phyloP scores from a whole-genome alignment of 53 echinoderm and acorn worm species.

The Echinometra lucunter region DNA sequence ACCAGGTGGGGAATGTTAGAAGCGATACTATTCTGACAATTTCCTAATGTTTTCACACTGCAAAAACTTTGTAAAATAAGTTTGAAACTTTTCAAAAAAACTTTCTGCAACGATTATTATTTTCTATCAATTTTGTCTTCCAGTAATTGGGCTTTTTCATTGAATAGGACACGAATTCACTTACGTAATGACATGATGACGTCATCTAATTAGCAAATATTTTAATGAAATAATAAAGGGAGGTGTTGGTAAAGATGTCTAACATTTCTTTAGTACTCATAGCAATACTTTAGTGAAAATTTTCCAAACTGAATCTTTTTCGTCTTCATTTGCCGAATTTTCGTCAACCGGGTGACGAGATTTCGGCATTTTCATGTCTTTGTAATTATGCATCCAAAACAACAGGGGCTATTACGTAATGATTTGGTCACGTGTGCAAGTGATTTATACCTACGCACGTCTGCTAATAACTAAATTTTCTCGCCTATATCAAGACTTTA shows the following conservation, averaged over 20 bases:
- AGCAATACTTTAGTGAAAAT: neutral
- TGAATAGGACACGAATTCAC: neutral
- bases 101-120: neutral
- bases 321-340: constrained; percentile 63
- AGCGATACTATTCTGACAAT: neutral
- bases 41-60: neutral
- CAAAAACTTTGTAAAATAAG: constrained; percentile 29
- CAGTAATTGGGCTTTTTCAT: neutral
- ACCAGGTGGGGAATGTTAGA: neutral
- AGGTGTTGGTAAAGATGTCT: neutral
- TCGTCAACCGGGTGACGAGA: constrained; percentile 67
- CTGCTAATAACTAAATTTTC: neutral
- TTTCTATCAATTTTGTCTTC: neutral
- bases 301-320: neutral
- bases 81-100: neutral
- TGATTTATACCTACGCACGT: neutral
- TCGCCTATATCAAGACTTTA: neutral
- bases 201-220: constrained; percentile 58
- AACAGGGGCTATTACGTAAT: constrained; percentile 65
- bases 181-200: constrained; percentile 60
- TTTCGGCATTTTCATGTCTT: constrained; percentile 55
- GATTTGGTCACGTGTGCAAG: constrained; percentile 23
- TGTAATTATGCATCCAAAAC: constrained; percentile 2
- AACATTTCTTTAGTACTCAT: neutral
- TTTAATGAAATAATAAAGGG: neutral